Base-by-base conservation (phyloP, 1,140 invertebrate species). In the Thaumetopoea pityocampa region DNA sequence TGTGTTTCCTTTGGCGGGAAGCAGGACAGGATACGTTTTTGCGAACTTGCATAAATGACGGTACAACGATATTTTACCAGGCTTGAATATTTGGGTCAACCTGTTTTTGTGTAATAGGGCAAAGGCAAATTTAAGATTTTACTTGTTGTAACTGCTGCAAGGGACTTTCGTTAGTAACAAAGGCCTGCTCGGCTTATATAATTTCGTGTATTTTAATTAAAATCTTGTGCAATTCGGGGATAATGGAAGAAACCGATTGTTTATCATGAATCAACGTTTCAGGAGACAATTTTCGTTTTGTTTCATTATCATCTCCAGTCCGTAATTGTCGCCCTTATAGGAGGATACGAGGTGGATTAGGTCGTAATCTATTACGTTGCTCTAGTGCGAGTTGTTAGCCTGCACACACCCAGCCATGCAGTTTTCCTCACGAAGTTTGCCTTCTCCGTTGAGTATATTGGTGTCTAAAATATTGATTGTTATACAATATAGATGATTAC, bases 51-150 rank as follows among this genome's bases (percentile, higher is more conserved):
- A 74, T 65, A 82, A 80, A 74, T 69, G 67, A 73, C 65, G 61
- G 49, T 67, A 54, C 69, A 67, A 65, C 72, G 64, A 77, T 83
- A 76, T 76, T 73, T 77, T 66, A 71, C 62, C 54, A 49, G 62
- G 65, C 43, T 52, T 64, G 64, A 70, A 72, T 71, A 80, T 80
- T 83, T 71, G 67, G 79, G 79, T 79, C 76, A 80, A 80, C 72
- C 64, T 83, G 76, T 76, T 83, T 80, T 80, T 83, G 73, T 72
- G 64, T 80, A 80, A 80, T 78, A 59, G 60, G 64, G 63, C 76
- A 72, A 67, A 77, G 77, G 74, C 67, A 79, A 80, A 83, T 76
- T 80, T 76, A 67, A 68, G 67, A 71, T 79, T 83, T 66, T 77
- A 77, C 68, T 70, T 69, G 70, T 37, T 74, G 67, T 71, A 72